Evolutionary conservation across 2,113 vertebrate genomes (phyloP).

Genomic region (Ailurus styani): DNA sequence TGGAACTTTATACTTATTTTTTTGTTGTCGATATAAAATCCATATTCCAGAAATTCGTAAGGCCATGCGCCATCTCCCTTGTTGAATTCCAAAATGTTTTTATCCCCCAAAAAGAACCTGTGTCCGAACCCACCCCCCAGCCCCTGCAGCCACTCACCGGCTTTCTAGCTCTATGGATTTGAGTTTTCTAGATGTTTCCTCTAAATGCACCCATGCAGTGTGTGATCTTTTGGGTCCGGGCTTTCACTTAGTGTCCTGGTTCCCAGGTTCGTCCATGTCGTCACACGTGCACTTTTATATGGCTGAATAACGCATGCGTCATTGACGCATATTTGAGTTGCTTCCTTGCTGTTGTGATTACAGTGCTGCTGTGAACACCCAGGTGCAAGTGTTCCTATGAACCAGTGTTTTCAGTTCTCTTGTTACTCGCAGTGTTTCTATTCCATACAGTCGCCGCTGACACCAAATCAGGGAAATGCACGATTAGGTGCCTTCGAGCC

Average conservation of each 20-base stretch:
- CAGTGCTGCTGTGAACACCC: background rate
- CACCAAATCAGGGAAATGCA: background rate
- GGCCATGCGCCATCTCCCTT: background rate
- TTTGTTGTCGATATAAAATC: background rate
- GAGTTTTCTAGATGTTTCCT: background rate
- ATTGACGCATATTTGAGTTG: background rate
- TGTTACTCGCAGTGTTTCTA: background rate
- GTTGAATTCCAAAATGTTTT: background rate
- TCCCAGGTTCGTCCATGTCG: background rate
- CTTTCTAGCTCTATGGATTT: background rate
- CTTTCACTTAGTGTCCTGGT: background rate
- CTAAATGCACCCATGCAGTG: background rate
- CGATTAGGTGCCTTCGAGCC: background rate
- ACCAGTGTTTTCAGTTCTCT: background rate
- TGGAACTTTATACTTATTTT: background rate
- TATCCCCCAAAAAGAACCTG: background rate
- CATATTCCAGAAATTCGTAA: background rate
- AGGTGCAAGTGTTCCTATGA: background rate
- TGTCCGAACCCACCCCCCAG: background rate
- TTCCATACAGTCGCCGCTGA: background rate
- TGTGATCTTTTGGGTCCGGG: background rate
- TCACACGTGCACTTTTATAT: background rate
- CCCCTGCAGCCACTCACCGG: no score
- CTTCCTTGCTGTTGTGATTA: background rate
- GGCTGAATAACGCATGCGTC: background rate